These are phyloP conservation scores for Cheiracanthium punctorium DNA, from an alignment of 2,888 invertebrate genomes.

Conservation along the genomic window DNA sequence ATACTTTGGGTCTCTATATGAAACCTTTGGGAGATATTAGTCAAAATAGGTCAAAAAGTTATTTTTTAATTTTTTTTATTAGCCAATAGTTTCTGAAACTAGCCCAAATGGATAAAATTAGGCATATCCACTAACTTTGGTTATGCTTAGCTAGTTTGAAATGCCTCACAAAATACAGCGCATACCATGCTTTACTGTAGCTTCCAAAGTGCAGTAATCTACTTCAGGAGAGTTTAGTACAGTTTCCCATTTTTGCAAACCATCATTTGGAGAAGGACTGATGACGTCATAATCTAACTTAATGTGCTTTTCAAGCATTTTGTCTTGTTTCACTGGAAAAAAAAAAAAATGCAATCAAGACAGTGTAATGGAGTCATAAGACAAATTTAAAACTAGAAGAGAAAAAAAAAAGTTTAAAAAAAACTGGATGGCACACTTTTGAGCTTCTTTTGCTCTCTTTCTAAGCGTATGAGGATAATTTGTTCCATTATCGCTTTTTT, in stretches of 20 bases:
- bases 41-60: no score
- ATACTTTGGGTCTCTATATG: no score
- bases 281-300: conserved; percentile 94
- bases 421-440: conserved; percentile 79
- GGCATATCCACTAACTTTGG: no score
- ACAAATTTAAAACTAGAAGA: no score
- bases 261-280: conserved; percentile 78
- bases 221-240: conserved; percentile 70
- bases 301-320: conserved; percentile 89
- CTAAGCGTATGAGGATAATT: conserved; percentile 94
- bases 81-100: no score
- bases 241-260: conserved; percentile 76
- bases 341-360: no score
- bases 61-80: no score
- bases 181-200: conserved; percentile 56
- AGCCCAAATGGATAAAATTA: no score
- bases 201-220: conserved; percentile 28
- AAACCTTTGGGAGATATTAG: no score
- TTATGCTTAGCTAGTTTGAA: no score
- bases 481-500: conserved; percentile 95
- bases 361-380: no score
- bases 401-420: no score
- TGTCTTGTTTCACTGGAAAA: conserved; percentile 85
- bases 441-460: conserved; percentile 91
- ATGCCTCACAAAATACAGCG: neutral